These are phyloP conservation scores for Arge pagana DNA, from an alignment of 2,888 invertebrate species.

Conservation along the genomic window DNA sequence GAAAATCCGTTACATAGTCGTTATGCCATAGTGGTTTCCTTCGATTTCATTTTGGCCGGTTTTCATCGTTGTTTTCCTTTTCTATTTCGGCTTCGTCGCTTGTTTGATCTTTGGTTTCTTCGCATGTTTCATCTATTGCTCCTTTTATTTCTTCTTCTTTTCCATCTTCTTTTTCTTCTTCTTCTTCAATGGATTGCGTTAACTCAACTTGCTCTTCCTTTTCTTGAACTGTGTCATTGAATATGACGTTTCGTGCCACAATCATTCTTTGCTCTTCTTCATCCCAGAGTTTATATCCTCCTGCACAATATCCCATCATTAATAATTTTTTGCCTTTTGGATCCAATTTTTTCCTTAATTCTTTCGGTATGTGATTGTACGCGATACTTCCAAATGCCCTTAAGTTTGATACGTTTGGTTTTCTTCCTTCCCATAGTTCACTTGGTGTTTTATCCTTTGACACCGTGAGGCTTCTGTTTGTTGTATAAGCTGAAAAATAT, in stretches of 20 bases:
- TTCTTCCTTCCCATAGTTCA: slow-evolving; percentile 25
- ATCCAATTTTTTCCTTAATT: slow-evolving; percentile 21
- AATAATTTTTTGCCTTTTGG: slow-evolving; percentile 18
- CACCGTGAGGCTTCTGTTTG: slow-evolving; percentile 18
- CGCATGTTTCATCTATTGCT: slow-evolving; percentile 2
- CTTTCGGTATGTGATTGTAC: slow-evolving; percentile 22
- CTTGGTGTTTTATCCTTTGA: slow-evolving; percentile 20
- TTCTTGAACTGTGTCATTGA: slow-evolving; percentile 17
- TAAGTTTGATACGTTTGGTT: slow-evolving; percentile 24
- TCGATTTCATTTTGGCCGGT: slow-evolving; percentile 3
- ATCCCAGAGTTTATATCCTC: slow-evolving; percentile 26
- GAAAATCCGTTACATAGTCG: slow-evolving; percentile 4
- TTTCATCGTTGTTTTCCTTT: neutral
- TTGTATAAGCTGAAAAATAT: slow-evolving; percentile 12
- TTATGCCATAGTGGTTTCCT: slow-evolving; percentile 16
- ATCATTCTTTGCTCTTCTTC: slow-evolving; percentile 17
- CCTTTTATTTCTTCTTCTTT: neutral
- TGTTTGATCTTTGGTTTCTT: slow-evolving; percentile 1
- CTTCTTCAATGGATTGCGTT: neutral
- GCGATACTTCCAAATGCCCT: slow-evolving; percentile 25
- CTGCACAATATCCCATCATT: slow-evolving; percentile 20
- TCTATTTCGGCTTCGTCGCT: neutral
- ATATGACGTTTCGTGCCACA: slow-evolving; percentile 22
- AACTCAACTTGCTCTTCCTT: neutral
- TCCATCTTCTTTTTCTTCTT: slow-evolving; percentile 3